These are phyloP conservation scores for Elegia similella DNA, from an alignment of 2,888 invertebrate genomes.

Conservation along the genomic window DNA sequence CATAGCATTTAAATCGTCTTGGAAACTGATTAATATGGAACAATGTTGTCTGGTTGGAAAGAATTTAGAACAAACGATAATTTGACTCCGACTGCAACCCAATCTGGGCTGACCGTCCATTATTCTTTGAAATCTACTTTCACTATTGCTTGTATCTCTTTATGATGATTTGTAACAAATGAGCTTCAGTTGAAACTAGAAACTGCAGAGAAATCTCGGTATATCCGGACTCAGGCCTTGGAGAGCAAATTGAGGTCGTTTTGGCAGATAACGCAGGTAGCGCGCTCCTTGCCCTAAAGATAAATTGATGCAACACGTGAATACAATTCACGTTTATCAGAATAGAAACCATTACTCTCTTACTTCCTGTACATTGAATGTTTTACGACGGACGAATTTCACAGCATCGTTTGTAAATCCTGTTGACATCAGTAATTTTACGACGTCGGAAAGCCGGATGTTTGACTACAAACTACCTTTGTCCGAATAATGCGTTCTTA, in stretches of 20 bases:
- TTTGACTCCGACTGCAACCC: not conserved
- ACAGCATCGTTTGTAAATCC: constrained; percentile 18
- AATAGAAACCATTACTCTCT: constrained; percentile 5
- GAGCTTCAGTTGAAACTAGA: constrained; percentile 55
- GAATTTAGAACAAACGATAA: not conserved
- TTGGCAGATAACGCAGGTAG: constrained; percentile 56
- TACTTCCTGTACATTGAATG: constrained; percentile 21
- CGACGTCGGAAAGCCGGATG: constrained; percentile 67
- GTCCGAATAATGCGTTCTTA: constrained; percentile 57
- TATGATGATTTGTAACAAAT: constrained; percentile 41
- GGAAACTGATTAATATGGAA: not conserved
- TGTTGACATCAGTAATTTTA: constrained; percentile 40
- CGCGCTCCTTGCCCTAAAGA: constrained; percentile 30
- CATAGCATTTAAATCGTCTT: not conserved
- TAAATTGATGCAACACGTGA: constrained; percentile 6
- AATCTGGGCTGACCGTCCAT: constrained; percentile 37
- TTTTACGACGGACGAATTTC: constrained; percentile 12
- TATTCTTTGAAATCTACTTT: constrained; percentile 44
- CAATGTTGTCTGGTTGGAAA: not conserved
- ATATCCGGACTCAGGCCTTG: constrained; percentile 65
- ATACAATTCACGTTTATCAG: constrained; percentile 3
- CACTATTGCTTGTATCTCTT: constrained; percentile 37
- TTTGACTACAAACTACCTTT: constrained; percentile 68
- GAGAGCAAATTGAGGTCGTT: constrained; percentile 59
- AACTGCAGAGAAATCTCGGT: constrained; percentile 67